Evolutionary conservation across 2,888 invertebrate species (phyloP), one percentile per base, ranked within the genome.

Genomic region (Hydrotaea cyrtoneurina): DNA sequence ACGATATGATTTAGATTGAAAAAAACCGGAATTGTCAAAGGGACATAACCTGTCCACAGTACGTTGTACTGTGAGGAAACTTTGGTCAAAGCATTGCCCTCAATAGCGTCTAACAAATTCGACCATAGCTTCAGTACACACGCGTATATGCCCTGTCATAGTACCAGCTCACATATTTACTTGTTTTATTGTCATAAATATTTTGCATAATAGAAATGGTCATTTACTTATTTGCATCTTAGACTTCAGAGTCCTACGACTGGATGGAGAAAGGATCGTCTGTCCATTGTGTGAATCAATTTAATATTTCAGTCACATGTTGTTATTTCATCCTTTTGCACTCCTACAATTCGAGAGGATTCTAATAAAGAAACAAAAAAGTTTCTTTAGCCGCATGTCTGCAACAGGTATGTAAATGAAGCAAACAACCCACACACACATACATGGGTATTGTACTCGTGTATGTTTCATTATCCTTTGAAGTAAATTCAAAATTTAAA

Each of bases 231-330:
- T 69, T 74, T 82, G 82, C 79, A 79, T 85, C 79, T 79, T 53
- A 74, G 46, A 69, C 82, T 59, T 77, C 62, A 46, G 2, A 43
- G 43, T 69, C 21, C 0, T 83, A 26, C 19, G 11, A 59, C 7
- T 66, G 59, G n/a, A 73, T 74, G 46, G 50, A 64, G 39, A 43
- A 50, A 31, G 17, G 23, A 59, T 21, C 21, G 31, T 7, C n/a
- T n/a, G n/a, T n/a, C 46, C 23, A 13, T 50, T n/a, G 13, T 59
- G 3, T 15, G 59, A 26, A 59, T 43, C 31, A 3, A 36, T 50
- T 85, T 80, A 26, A 82, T 71, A 85, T 82, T 82, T 82, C 19
- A 82, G 85, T 85, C 85, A 85, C 85, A 85, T 85, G 85, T 82
- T 75, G 17, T 26, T 23, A 74, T n/a, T 71, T 80, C 78, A 64